Evolutionary conservation across 2,888 invertebrate species (phyloP).

Genomic region (Tipula lateralis): DNA sequence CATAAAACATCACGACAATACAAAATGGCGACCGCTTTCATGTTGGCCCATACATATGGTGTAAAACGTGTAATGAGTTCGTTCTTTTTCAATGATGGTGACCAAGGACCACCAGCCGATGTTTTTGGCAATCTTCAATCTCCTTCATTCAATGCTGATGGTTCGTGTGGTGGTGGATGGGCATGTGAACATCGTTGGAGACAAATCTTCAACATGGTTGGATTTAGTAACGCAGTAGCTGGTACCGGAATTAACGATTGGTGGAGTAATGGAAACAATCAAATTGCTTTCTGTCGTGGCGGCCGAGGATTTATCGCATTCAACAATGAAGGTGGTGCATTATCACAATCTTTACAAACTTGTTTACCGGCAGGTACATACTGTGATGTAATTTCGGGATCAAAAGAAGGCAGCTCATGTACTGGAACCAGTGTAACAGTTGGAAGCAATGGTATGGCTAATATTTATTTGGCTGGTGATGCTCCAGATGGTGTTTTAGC

Average conservation of each 20-base stretch:
- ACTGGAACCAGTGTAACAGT: slow-evolving; percentile 46
- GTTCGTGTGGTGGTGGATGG: slow-evolving; percentile 68
- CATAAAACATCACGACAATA: slow-evolving; percentile 63
- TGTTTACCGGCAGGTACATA: slow-evolving; percentile 59
- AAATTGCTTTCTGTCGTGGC: slow-evolving; percentile 83
- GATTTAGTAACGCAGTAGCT: slow-evolving; percentile 65
- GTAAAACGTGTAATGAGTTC: slow-evolving; percentile 81
- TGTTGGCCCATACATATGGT: slow-evolving; percentile 81
- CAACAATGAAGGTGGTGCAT: slow-evolving; percentile 60
- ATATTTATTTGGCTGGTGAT: neutral
- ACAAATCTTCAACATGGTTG: slow-evolving; percentile 73
- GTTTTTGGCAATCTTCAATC: slow-evolving; percentile 58
- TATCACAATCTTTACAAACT: slow-evolving; percentile 51
- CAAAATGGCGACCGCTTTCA: slow-evolving; percentile 79
- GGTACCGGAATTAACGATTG: slow-evolving; percentile 58
- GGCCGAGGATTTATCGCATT: slow-evolving; percentile 70
- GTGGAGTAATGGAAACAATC: slow-evolving; percentile 78
- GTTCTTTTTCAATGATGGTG: slow-evolving; percentile 60
- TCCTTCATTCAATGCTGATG: slow-evolving; percentile 61
- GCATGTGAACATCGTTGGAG: slow-evolving; percentile 83
- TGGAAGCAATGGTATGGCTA: slow-evolving; percentile 30
- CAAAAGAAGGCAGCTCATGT: slow-evolving; percentile 47
- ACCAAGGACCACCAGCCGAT: slow-evolving; percentile 65
- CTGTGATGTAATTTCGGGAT: slow-evolving; percentile 64
- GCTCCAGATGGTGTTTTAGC: slow-evolving; percentile 32